Evolutionary conservation across 2,888 invertebrate genomes (phyloP), one percentile per base, ranked within the genome.

Genomic region (Athalia rosae): DNA sequence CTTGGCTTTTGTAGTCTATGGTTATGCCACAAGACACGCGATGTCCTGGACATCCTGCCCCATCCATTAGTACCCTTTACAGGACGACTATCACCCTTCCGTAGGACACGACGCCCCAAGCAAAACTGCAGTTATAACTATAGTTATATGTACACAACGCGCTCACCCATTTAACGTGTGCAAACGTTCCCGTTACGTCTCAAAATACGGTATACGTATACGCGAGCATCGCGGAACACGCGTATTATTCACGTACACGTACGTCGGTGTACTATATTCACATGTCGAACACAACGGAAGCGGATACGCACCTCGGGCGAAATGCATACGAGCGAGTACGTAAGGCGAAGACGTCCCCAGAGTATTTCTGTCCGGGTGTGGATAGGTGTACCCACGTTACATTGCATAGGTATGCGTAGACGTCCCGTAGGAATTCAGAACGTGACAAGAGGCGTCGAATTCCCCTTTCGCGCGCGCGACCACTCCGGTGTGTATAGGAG

Each of bases 11-110:
- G 83, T 80, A 82, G 78, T 81, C 80, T 80, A 81, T 80, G 83
- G 79, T 83, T 83, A 83, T 82, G 83, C 79, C 79, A 66, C 74
- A 79, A 63, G 79, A 83, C 84, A 84, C 85, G 84, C 84, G 78
- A 84, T 69, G 79, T 77, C 73, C 78, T 69, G 64, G 71, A 73
- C 61, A 77, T 77, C 77, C 77, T 73, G 77, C 50, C 71, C 77
- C 71, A 61, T 63, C 76, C 76, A 66, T 76, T 74, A 74, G 74
- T 74, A 74, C 74, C 74, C 74, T 61, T 74, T 74, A 61, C 74
- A 74, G 61, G 41, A 74, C 74, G 59, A 71, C 67, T 50, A 53
- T 53, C 15, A 41, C 43, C 41, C 6, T 48, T 43, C 71, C 41
- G 56, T 7, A n/a, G 11, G 13, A 4, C 58, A 67, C 41, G 50